Percentiles rank a stretch among this genome's conserved stretches.
Conservation (phyloP, 2,113 vertebrate species). For the Caranx ignobilis region DNA sequence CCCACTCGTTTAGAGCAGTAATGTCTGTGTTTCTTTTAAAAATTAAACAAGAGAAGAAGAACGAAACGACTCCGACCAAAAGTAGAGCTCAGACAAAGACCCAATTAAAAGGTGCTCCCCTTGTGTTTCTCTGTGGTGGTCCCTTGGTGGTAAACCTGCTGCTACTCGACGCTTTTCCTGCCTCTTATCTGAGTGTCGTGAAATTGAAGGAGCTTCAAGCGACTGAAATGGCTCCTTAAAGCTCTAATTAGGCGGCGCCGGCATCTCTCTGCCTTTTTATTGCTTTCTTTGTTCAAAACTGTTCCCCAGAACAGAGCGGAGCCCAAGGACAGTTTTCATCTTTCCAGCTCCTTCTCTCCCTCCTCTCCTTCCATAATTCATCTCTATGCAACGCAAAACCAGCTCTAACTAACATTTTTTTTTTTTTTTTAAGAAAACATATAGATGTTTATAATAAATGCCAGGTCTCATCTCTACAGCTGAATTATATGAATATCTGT, state of each 20-base stretch:
- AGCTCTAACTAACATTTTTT: neutral
- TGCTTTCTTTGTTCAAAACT: constrained; percentile 45
- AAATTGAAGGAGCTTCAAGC: constrained; percentile 57
- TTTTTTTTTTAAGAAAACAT: neutral
- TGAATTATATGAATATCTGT: no score
- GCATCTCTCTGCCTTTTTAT: constrained; percentile 38
- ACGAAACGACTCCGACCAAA: constrained; percentile 12
- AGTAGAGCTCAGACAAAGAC: constrained; percentile 43
- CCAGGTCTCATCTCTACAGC: no score
- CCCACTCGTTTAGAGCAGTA: neutral
- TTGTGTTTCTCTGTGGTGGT: constrained; percentile 33
- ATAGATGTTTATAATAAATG: neutral
- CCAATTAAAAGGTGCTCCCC: constrained; percentile 60
- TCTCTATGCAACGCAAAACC: neutral
- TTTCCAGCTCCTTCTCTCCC: neutral
- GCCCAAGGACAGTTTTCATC: constrained; percentile 40
- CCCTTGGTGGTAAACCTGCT: constrained; percentile 54
- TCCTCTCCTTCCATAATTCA: neutral
- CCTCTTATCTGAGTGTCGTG: constrained; percentile 37
- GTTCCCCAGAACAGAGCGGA: constrained; percentile 16
- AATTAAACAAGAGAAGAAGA: neutral
- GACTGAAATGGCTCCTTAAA: constrained; percentile 48
- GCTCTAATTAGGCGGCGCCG: constrained; percentile 52
- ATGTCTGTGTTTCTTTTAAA: neutral
- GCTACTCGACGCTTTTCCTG: constrained; percentile 14